These are phyloP conservation scores for Diachasma alloeum DNA, from an alignment of 1,140 invertebrate genomes.

Conservation along the genomic window DNA sequence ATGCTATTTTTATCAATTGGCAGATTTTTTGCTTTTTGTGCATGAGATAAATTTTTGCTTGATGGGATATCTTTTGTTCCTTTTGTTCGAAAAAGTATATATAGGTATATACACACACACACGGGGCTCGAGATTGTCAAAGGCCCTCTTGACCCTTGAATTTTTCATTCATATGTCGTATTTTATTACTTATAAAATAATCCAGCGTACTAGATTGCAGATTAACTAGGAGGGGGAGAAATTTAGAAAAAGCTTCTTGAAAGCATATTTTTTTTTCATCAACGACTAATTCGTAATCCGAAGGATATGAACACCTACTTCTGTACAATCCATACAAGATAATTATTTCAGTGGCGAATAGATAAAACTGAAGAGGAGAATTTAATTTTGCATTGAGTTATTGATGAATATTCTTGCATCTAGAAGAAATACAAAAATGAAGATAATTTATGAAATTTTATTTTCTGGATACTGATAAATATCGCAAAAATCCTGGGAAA, in stretches of 20 bases:
- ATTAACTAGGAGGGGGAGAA: constrained; percentile 43
- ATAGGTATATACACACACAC: background rate
- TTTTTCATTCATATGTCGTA: background rate
- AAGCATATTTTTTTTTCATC: constrained; percentile 47
- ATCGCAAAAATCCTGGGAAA: too few species aligned
- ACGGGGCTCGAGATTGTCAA: background rate
- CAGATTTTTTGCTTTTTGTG: background rate
- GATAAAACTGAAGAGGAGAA: background rate
- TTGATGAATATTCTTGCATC: background rate
- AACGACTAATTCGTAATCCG: constrained; percentile 40
- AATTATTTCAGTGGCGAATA: background rate
- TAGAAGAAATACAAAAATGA: too few species aligned
- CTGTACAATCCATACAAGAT: constrained; percentile 39
- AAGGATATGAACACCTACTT: constrained; percentile 39
- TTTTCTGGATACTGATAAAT: too few species aligned
- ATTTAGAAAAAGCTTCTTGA: constrained; percentile 39
- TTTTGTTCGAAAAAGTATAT: background rate
- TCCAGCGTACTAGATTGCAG: constrained; percentile 64
- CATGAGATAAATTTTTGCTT: background rate
- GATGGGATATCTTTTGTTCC: background rate
- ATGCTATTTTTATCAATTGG: background rate
- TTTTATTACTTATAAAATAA: constrained; percentile 34
- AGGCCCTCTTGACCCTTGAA: background rate
- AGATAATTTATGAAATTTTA: too few species aligned
- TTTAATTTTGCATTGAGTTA: background rate